These are phyloP conservation scores for Lutjanus campechanus DNA, from an alignment of 2,797 vertebrate species.

Conservation along the genomic window DNA sequence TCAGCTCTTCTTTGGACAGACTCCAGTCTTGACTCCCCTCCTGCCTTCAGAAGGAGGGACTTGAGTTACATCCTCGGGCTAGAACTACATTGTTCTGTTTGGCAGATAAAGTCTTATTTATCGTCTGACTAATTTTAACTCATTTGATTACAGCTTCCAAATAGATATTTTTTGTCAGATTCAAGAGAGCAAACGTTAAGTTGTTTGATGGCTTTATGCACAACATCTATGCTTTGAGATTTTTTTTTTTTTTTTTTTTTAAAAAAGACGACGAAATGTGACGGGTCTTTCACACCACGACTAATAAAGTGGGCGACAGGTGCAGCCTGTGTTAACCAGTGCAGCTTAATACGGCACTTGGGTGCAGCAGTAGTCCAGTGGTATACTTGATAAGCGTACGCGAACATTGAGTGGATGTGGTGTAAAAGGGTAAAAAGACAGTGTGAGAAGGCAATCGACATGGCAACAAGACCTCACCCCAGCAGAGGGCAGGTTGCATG, in stretches of 20 bases:
- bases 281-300: slow-evolving; percentile 27
- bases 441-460: slow-evolving; percentile 75
- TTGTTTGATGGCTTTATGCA: slow-evolving; percentile 61
- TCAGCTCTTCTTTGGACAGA: slow-evolving; percentile 37
- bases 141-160: slow-evolving; percentile 50
- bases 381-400: slow-evolving; percentile 35
- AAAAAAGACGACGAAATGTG: slow-evolving; percentile 40
- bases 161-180: slow-evolving; percentile 45
- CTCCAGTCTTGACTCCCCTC: slow-evolving; percentile 10
- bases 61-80: slow-evolving; percentile 40
- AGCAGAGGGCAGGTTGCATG: slow-evolving; percentile 61
- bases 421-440: slow-evolving; percentile 47
- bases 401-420: slow-evolving; percentile 43
- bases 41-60: slow-evolving; percentile 30
- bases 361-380: slow-evolving; percentile 21
- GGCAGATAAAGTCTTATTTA: slow-evolving; percentile 59
- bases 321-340: slow-evolving; percentile 51
- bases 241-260: slow-evolving; percentile 33
- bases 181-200: slow-evolving; percentile 34
- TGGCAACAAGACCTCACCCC: slow-evolving; percentile 66
- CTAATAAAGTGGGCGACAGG: slow-evolving; percentile 41
- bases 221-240: slow-evolving; percentile 41
- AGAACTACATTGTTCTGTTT: slow-evolving; percentile 39
- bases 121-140: slow-evolving; percentile 36
- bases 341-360: slow-evolving; percentile 36